Evolutionary conservation across 2,888 invertebrate genomes (phyloP).

Genomic region (Dryadula phaetusa): DNA sequence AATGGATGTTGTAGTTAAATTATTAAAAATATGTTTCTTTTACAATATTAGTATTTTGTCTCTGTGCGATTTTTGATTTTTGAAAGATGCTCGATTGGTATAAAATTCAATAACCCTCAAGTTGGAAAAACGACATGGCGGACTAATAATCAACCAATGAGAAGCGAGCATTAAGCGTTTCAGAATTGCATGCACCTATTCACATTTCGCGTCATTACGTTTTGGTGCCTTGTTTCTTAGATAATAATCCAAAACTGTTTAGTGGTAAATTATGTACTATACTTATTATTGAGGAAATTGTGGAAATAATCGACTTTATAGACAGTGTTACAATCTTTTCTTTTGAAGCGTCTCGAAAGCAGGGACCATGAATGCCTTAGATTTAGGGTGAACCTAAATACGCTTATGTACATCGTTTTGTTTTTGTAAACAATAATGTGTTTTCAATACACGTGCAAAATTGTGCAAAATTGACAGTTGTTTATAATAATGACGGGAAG

Average conservation of each 20-base stretch:
- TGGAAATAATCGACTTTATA: slow-evolving; percentile 60
- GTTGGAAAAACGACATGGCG: slow-evolving; percentile 87
- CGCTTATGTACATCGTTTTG: slow-evolving; percentile 86
- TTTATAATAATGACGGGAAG: slow-evolving; percentile 91
- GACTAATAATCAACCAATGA: slow-evolving; percentile 88
- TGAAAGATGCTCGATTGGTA: slow-evolving; percentile 43
- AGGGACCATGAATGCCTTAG: slow-evolving; percentile 78
- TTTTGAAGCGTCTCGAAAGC: slow-evolving; percentile 58
- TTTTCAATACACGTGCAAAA: slow-evolving; percentile 89
- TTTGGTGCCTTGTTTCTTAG: slow-evolving; percentile 85
- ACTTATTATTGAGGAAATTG: slow-evolving; percentile 58
- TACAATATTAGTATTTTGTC: slow-evolving; percentile 26
- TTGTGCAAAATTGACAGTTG: slow-evolving; percentile 86
- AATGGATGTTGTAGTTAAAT: slow-evolving; percentile 37
- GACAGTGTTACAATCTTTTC: slow-evolving; percentile 31
- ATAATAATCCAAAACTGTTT: slow-evolving; percentile 69
- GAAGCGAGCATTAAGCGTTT: slow-evolving; percentile 86
- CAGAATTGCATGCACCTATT: slow-evolving; percentile 87
- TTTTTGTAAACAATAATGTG: slow-evolving; percentile 92
- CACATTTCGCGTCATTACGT: slow-evolving; percentile 89
- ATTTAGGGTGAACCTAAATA: slow-evolving; percentile 81
- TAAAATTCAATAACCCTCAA: slow-evolving; percentile 67
- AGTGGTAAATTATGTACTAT: slow-evolving; percentile 65
- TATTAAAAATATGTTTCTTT: slow-evolving; percentile 36
- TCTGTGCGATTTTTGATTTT: slow-evolving; percentile 34